Percentiles rank a stretch among this genome's conserved stretches.
Evolutionary conservation across 1,140 invertebrate genomes (phyloP).

Genomic region (Bilobella aurantiaca): DNA sequence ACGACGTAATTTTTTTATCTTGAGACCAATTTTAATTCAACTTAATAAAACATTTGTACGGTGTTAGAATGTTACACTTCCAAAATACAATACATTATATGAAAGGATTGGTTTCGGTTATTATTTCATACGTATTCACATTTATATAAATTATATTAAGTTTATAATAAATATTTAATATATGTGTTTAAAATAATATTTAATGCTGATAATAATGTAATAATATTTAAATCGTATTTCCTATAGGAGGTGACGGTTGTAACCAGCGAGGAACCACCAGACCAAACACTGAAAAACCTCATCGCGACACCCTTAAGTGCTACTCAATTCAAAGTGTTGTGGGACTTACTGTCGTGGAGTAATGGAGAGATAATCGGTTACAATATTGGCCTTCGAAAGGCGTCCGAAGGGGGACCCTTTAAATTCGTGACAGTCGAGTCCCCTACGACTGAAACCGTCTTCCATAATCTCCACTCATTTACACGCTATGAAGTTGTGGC

Average conservation of each 20-base stretch:
- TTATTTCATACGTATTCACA: too few species aligned
- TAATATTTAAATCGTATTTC: slow-evolving; percentile 11
- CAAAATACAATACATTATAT: too few species aligned
- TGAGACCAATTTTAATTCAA: too few species aligned
- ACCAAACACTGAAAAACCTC: slow-evolving; percentile 20
- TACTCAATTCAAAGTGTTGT: slow-evolving; percentile 27
- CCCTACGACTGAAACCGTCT: slow-evolving; percentile 6
- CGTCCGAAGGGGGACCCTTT: slow-evolving; percentile 26
- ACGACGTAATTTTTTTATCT: too few species aligned
- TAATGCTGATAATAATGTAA: too few species aligned
- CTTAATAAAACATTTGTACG: too few species aligned
- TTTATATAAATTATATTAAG: too few species aligned
- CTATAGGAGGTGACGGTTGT: slow-evolving; percentile 35
- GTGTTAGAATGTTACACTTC: too few species aligned
- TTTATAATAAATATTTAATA: too few species aligned
- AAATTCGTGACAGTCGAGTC: slow-evolving; percentile 32
- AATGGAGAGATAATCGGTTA: slow-evolving; percentile 29
- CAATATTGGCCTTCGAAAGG: slow-evolving; percentile 25
- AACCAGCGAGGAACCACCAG: slow-evolving; percentile 34
- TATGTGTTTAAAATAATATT: too few species aligned
- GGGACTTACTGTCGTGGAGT: slow-evolving; percentile 19
- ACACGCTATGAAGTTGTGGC: slow-evolving; percentile 36
- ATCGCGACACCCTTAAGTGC: slow-evolving; percentile 25
- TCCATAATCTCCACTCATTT: slow-evolving; percentile 36
- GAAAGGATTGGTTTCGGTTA: too few species aligned